phyloP scores from a whole-genome alignment of 2,888 invertebrate genomes.

The Scaptomyza tumidula region DNA sequence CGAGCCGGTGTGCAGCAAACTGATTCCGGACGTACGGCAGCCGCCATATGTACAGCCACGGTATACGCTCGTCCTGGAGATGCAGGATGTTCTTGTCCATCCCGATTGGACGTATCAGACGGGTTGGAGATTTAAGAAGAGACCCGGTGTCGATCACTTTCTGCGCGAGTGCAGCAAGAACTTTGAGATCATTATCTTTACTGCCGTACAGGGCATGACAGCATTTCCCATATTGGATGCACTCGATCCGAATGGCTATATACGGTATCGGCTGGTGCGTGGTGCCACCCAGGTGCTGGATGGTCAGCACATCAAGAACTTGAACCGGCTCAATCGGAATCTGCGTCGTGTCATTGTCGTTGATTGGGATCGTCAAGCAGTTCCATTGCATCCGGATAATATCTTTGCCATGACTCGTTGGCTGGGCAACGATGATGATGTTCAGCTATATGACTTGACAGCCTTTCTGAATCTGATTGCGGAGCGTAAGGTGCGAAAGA shows the following conservation, averaged over 20 bases:
- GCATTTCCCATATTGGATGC: slow-evolving; percentile 97
- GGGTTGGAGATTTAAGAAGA: slow-evolving; percentile 99
- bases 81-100: slow-evolving; percentile 97
- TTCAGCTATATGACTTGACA: slow-evolving; percentile 94
- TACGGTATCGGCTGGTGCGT: slow-evolving; percentile 95
- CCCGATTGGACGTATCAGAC: slow-evolving; percentile 99
- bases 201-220: slow-evolving; percentile 96
- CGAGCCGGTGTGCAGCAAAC: slow-evolving; percentile 96
- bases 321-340: slow-evolving; percentile 93
- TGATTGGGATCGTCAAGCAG: slow-evolving; percentile 95
- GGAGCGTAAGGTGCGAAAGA: slow-evolving; percentile 85
- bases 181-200: slow-evolving; percentile 98
- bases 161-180: slow-evolving; percentile 94
- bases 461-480: slow-evolving; percentile 96
- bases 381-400: slow-evolving; percentile 95
- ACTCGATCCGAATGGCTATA: slow-evolving; percentile 94
- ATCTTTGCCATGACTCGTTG: slow-evolving; percentile 94
- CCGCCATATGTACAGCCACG: slow-evolving; percentile 97
- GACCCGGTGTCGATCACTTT: slow-evolving; percentile 98
- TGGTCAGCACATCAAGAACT: slow-evolving; percentile 96
- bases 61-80: slow-evolving; percentile 97
- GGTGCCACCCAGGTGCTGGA: slow-evolving; percentile 98
- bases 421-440: slow-evolving; percentile 97
- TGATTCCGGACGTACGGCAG: slow-evolving; percentile 95
- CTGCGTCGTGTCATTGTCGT: slow-evolving; percentile 95